A percentile compares a stretch with the other conserved stretches of the same genome.
Conservation (phyloP, 1,140 invertebrate species). For the Brachystomella parvula region DNA sequence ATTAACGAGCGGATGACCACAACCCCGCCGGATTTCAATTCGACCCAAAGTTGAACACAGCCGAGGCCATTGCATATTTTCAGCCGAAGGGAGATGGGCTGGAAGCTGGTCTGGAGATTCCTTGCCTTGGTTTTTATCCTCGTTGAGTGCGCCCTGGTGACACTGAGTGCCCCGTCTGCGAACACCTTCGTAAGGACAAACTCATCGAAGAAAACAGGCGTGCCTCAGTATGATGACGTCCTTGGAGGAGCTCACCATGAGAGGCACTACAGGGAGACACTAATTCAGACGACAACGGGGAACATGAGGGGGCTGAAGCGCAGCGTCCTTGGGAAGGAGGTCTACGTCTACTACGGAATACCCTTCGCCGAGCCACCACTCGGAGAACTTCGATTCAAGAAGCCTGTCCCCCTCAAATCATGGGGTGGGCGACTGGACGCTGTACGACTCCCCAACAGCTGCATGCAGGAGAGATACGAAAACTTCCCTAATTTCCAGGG, state of each 20-base stretch:
- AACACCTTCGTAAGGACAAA: slow-evolving; percentile 14
- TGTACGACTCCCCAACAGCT: slow-evolving; percentile 67
- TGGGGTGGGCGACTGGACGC: slow-evolving; percentile 79
- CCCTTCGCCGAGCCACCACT: slow-evolving; percentile 87
- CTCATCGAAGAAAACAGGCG: slow-evolving; percentile 7
- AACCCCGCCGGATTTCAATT: no score
- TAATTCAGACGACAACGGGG: slow-evolving; percentile 47
- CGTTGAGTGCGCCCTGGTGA: slow-evolving; percentile 6
- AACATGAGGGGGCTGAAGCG: slow-evolving; percentile 63
- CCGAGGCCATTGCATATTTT: no score
- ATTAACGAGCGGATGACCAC: no score
- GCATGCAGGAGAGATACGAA: slow-evolving; percentile 70
- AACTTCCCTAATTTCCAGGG: slow-evolving; percentile 80
- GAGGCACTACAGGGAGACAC: slow-evolving; percentile 21
- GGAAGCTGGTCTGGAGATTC: no score
- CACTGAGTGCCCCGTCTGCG: slow-evolving; percentile 16
- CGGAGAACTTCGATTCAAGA: slow-evolving; percentile 75
- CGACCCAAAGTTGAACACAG: no score
- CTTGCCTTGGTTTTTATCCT: no score
- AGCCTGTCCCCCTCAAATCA: slow-evolving; percentile 70
- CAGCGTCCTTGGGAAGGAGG: slow-evolving; percentile 72
- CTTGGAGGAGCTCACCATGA: slow-evolving; percentile 12
- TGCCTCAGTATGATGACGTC: not conserved
- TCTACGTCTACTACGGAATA: slow-evolving; percentile 85
- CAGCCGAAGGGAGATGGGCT: no score